phyloP scores from a whole-genome alignment of 2,113 vertebrate genomes.

The Hydrolagus affinis region DNA sequence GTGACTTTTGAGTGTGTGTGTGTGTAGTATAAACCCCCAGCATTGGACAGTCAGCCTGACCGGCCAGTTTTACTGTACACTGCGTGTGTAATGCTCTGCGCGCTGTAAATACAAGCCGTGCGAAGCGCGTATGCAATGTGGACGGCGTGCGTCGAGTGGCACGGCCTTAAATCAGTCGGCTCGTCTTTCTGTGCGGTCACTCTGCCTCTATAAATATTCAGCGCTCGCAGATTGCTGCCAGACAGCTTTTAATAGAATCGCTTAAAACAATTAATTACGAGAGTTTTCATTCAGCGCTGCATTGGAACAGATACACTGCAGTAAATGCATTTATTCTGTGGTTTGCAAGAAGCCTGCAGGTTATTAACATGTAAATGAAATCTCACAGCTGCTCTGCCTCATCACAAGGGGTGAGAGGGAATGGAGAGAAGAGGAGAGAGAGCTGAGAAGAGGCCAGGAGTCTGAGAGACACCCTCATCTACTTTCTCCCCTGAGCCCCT shows the following conservation, averaged over 20 bases:
- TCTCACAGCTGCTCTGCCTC: slow-evolving; percentile 99
- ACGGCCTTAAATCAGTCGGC: slow-evolving; percentile 7
- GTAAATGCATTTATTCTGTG: slow-evolving; percentile 96
- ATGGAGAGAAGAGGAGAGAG: slow-evolving; percentile 56
- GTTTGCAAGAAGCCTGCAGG: slow-evolving; percentile 97
- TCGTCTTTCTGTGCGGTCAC: slow-evolving; percentile 47
- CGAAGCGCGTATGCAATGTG: too few species aligned
- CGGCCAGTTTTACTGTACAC: too few species aligned
- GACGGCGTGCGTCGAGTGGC: too few species aligned
- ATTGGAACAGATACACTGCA: slow-evolving; percentile 85
- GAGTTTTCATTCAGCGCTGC: slow-evolving; percentile 82
- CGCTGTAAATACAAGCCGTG: too few species aligned
- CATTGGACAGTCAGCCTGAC: too few species aligned
- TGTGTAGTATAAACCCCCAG: too few species aligned
- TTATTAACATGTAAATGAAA: slow-evolving; percentile 99
- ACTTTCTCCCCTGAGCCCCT: too few species aligned
- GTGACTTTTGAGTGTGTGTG: too few species aligned
- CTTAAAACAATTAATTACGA: slow-evolving; percentile 99
- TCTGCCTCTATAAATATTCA: slow-evolving; percentile 69
- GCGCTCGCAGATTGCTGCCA: slow-evolving; percentile 73
- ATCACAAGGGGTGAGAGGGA: slow-evolving; percentile 88
- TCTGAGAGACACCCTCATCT: neutral
- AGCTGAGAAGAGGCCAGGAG: slow-evolving; percentile 66
- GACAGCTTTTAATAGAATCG: slow-evolving; percentile 99
- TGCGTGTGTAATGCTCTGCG: too few species aligned